Conservation (phyloP, 2,797 vertebrate genomes). For the Melanotaenia pygmaea region DNA sequence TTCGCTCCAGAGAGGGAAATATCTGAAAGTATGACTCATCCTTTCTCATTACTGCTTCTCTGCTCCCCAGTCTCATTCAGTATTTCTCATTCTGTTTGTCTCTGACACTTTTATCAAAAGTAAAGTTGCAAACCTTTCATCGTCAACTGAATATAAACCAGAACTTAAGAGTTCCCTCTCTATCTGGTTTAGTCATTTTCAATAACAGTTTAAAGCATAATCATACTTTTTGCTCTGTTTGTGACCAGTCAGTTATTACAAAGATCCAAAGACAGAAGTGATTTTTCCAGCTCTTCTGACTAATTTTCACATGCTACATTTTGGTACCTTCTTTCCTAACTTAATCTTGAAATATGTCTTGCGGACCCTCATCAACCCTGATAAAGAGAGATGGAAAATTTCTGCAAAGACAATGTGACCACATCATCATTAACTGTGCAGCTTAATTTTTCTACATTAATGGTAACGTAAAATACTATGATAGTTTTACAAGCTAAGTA, state of each 20-base stretch:
- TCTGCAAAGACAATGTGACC: background rate
- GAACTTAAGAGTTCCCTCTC: slow-evolving; percentile 2
- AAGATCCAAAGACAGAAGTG: background rate
- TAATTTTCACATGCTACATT: background rate
- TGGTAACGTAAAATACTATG: background rate
- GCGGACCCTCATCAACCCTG: background rate
- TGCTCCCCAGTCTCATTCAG: slow-evolving; percentile 33
- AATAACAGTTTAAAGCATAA: background rate
- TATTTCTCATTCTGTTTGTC: slow-evolving; percentile 18
- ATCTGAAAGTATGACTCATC: slow-evolving; percentile 57
- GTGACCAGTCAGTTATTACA: background rate
- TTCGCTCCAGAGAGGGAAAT: slow-evolving; percentile 45
- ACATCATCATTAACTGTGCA: background rate
- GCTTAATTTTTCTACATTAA: background rate
- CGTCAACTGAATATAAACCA: background rate
- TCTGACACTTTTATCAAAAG: background rate
- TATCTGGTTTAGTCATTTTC: slow-evolving; percentile 13
- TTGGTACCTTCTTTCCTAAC: background rate
- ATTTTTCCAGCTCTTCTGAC: background rate
- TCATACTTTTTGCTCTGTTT: background rate
- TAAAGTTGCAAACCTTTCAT: slow-evolving; percentile 1
- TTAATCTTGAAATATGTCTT: background rate
- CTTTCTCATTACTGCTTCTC: slow-evolving; percentile 25
- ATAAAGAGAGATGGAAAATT: background rate
- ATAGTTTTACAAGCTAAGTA: background rate